Evolutionary conservation across 2,888 invertebrate genomes (phyloP), one percentile per base, ranked within the genome.

Genomic region (Polydesmus complanatus): DNA sequence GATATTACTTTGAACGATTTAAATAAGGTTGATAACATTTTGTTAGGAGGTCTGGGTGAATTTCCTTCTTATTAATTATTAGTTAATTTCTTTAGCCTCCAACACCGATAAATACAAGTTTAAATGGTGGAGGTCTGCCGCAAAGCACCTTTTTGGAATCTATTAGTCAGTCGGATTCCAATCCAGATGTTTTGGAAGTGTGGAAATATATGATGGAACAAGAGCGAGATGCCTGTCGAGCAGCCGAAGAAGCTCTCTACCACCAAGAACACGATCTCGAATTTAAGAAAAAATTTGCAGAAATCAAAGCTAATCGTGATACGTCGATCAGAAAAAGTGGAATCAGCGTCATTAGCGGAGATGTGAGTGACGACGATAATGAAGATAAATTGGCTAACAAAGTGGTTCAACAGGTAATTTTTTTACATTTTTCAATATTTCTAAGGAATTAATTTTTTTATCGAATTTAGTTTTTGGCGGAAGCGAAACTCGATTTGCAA

Each of bases 131-230:
- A 5, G 37, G 5, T 37, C 37, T 8, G 14, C 37, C 37, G n/a
- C n/a, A n/a, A n/a, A n/a, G n/a, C 14, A 37, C 37, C 8, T 37
- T 37, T 8, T 14, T 14, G 14, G 37, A 37, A 37, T 8, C 37
- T 8, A 8, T 37, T 37, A 14, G 14, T 37, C 37, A 37, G 14
- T 37, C 37, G 14, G 8, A 8, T 37, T 23, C 27, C 19, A 22
- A 58, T 52, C 52, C 51, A 11, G 58, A 58, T 26, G 47, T 58
- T 18, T 21, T 50, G 19, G 27, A 52, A 19, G 51, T 58, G 23
- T 58, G 58, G 51, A 48, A 58, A 19, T 52, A 58, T 22, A 52
- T 58, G 58, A 27, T 58, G 52, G 58, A 58, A 21, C 51, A 51
- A n/a, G 58, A 58, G 25, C 22, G 48, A 27, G 58, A 58, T 19